These are phyloP conservation scores for Muraenolepis orangiensis DNA, from an alignment of 2,797 vertebrate genomes.

Conservation along the genomic window DNA sequence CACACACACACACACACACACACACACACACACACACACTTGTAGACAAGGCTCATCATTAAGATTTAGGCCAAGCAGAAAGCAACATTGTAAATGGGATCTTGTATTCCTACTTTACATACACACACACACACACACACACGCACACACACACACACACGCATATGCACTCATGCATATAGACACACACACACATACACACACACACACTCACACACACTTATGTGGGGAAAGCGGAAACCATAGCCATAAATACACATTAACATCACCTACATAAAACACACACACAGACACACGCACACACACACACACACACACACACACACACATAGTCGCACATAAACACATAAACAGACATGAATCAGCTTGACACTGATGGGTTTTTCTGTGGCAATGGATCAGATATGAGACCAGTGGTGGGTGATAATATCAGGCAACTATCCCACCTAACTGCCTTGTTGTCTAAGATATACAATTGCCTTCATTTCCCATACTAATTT, in stretches of 20 bases:
- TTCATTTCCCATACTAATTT: not conserved
- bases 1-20: no score
- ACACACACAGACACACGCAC: not conserved
- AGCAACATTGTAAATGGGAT: constrained; percentile 12
- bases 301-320: not conserved
- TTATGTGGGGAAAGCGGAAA: no score
- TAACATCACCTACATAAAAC: no score
- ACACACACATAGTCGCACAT: not conserved
- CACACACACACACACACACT: not conserved
- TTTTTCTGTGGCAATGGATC: constrained; percentile 10
- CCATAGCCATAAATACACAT: no score
- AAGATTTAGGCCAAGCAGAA: constrained; percentile 20
- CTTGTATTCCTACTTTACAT: constrained; percentile 13
- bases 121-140: not conserved
- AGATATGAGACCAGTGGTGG: not conserved
- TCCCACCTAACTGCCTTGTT: not conserved
- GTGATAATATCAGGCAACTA: not conserved
- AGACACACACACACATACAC: not conserved
- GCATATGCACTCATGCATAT: not conserved
- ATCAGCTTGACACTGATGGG: not conserved
- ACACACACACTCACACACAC: not conserved
- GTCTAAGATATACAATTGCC: not conserved
- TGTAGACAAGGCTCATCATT: constrained; percentile 17
- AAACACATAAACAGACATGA: not conserved
- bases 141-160: not conserved